Conservation (phyloP, 92 coral and sea anemone genomes). For the Virgularia gustaviana region DNA sequence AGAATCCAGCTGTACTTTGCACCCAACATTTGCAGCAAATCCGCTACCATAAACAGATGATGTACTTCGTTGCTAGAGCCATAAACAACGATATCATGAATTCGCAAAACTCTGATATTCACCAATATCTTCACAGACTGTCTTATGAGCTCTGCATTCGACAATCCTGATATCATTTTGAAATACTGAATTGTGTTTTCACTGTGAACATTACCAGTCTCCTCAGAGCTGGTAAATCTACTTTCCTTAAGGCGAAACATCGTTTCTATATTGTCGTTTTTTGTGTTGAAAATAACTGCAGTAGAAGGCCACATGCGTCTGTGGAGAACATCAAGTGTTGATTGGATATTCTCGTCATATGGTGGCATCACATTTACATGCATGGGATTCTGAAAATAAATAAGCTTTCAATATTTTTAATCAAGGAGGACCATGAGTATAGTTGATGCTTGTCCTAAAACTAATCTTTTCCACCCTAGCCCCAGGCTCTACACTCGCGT, state of each 20-base stretch:
- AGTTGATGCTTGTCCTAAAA: no score
- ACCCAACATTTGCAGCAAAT: conserved; percentile 27
- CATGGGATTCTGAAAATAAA: not conserved
- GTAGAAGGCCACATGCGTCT: not conserved
- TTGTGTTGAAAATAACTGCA: conserved; percentile 14
- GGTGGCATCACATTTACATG: not conserved
- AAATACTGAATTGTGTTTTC: conserved; percentile 1
- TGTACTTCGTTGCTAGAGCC: not conserved
- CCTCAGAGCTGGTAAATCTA: not conserved
- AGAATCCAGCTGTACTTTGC: conserved; percentile 21
- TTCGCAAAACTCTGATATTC: not conserved
- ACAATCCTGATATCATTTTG: not conserved
- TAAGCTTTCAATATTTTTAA: no score
- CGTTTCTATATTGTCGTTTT: not conserved
- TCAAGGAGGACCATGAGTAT: no score
- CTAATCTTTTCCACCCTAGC: no score
- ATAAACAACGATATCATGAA: conserved; percentile 3
- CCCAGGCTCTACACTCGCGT: no score
- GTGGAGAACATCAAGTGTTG: not conserved
- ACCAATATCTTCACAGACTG: not conserved
- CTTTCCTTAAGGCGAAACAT: not conserved
- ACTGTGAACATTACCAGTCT: not conserved
- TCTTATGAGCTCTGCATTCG: not conserved
- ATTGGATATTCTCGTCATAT: not conserved
- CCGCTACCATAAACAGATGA: not conserved